phyloP scores from a whole-genome alignment of 1,140 invertebrate genomes.

The Dufourea novaeangliae region DNA sequence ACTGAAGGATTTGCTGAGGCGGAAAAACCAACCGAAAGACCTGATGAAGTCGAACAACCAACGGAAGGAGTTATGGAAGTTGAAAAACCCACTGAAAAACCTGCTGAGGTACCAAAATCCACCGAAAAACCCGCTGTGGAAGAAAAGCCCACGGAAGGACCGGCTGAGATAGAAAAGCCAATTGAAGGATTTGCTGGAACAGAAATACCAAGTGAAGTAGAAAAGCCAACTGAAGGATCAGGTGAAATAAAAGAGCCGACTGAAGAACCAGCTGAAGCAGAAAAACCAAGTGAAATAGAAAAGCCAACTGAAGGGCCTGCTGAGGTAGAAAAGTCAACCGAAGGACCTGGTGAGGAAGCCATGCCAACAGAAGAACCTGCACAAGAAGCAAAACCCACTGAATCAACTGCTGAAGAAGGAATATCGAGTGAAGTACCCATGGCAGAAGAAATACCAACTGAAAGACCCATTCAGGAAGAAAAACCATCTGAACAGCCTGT shows the following conservation, averaged over 20 bases:
- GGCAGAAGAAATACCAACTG: conserved; percentile 44
- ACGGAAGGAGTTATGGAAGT: conserved; percentile 44
- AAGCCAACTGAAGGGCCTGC: conserved; percentile 40
- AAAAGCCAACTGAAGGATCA: conserved; percentile 15
- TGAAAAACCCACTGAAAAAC: conserved; percentile 40
- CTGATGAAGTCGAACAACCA: conserved; percentile 18
- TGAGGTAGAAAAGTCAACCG: conserved; percentile 38
- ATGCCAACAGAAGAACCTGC: conserved; percentile 45
- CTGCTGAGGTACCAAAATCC: conserved; percentile 27
- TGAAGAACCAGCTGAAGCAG: not conserved
- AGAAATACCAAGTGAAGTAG: conserved; percentile 41
- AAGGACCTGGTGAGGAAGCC: conserved; percentile 25
- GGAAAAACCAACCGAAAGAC: conserved; percentile 28
- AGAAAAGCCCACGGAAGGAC: conserved; percentile 12
- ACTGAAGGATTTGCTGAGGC: not conserved
- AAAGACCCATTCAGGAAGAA: conserved; percentile 32
- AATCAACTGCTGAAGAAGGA: conserved; percentile 41
- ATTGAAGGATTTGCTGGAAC: conserved; percentile 50
- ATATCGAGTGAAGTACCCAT: conserved; percentile 47
- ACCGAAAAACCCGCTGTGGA: conserved; percentile 26
- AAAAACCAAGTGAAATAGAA: conserved; percentile 8
- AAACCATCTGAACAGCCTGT: conserved; percentile 25
- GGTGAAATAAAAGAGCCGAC: not conserved
- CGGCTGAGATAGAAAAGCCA: conserved; percentile 35
- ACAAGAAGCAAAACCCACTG: conserved; percentile 40